A percentile compares a stretch with the other conserved stretches of the same genome.
These are phyloP conservation scores for Hirudo medicinalis DNA, from an alignment of 1,140 invertebrate genomes.

Conservation along the genomic window DNA sequence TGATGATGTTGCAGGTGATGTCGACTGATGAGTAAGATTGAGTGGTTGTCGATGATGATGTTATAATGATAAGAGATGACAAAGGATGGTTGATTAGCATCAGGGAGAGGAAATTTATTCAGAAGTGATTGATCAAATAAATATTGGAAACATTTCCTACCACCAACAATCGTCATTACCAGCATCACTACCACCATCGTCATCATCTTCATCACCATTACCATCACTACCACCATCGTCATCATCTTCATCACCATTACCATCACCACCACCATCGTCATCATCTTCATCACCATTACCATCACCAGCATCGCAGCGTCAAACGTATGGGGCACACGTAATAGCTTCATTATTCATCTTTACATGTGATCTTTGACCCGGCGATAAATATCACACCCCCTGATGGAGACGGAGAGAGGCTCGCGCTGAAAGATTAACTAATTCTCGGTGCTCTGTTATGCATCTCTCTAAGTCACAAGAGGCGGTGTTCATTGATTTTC, in stretches of 20 bases:
- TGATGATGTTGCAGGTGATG: neutral
- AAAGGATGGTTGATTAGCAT: neutral
- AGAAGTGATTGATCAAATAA: slow-evolving; percentile 3
- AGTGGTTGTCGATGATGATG: neutral
- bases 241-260: slow-evolving; percentile 12
- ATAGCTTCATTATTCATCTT: neutral
- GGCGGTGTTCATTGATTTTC: too few relatives aligned
- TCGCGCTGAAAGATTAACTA: neutral
- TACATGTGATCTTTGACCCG: neutral
- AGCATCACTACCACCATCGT: neutral
- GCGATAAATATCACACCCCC: neutral
- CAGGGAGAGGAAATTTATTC: neutral
- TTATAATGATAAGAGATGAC: neutral
- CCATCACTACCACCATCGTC: slow-evolving; percentile 1
- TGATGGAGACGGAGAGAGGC: neutral
- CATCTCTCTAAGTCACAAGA: too few relatives aligned
- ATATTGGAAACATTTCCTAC: neutral
- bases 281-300: slow-evolving; percentile 17
- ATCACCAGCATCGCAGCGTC: neutral
- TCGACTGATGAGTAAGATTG: neutral
- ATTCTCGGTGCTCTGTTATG: neutral
- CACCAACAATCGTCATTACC: neutral
- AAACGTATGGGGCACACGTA: neutral
- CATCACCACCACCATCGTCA: slow-evolving; percentile 15
- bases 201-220: neutral